Evolutionary conservation across 2,113 vertebrate species (phyloP), one percentile per base, ranked within the genome.

Genomic region (Istiophorus platypterus): DNA sequence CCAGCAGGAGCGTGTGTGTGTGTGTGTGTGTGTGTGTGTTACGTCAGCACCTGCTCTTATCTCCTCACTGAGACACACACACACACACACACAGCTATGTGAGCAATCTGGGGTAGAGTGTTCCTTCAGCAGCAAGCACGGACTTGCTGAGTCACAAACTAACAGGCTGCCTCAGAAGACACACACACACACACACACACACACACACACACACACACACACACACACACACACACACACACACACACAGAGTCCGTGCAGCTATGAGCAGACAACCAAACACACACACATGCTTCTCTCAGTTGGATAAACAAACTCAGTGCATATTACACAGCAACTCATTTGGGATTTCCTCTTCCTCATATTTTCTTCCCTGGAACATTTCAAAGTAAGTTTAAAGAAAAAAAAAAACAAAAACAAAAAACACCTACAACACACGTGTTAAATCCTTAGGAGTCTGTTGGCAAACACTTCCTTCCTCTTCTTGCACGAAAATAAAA

Each of bases 31-130:
- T 37, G 58, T 24, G 49, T 65, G 45, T 45, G 66, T 39, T 24
- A 78, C n/a, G 34, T 82, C 81, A 87, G 57, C 82, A 80, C 75
- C 76, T 76, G 77, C 61, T 80, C 80, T 82, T 82, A 85, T 81
- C 83, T 61, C 8, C 49, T 49, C 65, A 84, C 84, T 59, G 18
- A 45, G 6, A 54, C 82, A 73, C 70, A 51, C 76, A 26, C 78
- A 81, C 14, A 45, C 4, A 54, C 82, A 73, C 70, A 51, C 76
- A 26, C 78, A 81, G 81, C 1, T 79, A 88, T 87, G 80, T 47
- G 57, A 79, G 70, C 57, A 81, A 90, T 92, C 81, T 80, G 76
- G 78, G 72, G 5, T 77, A 59, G 52, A 78, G 26, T 52, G 81
- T 80, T 83, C 87, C 76, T 63, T 31, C 79, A 70, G 4, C 1